Evolutionary conservation across 2,797 vertebrate genomes (phyloP), one percentile per base, ranked within the genome.

Genomic region (Oophaga sylvatica): DNA sequence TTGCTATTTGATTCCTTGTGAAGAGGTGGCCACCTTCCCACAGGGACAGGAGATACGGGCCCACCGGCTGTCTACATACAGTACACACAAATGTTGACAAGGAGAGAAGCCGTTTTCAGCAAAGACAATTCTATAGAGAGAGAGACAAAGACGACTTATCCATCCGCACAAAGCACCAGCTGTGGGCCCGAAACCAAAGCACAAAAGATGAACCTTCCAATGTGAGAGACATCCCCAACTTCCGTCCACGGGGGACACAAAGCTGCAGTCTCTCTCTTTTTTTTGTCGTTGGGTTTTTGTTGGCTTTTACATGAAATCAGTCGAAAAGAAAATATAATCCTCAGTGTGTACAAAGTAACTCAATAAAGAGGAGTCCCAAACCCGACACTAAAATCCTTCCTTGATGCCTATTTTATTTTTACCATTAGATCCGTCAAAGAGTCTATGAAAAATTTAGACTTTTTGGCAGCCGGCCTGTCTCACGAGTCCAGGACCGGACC

Each of bases 161-260:
- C 81, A 63, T 56, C 12, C 17, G 12, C 60, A 83, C 81, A 87
- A 87, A 68, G 63, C 48, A 79, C 20, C 86, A 87, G 81, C 86
- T 87, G 81, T 31, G 81, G 73, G 16, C 86, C 83, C 22, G 19
- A 78, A 57, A 70, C 35, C 65, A 59, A 45, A 62, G 29, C 19
- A 68, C 79, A 78, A 77, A 35, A 80, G 87, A 84, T 57, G 53
- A 79, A 60, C 56, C 81, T 62, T 84, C 77, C 81, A n/a, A 22
- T 59, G n/a, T 10, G 15, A 87, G 79, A 73, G 11, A 35, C 59
- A 71, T 63, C 73, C 31, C 29, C 48, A 79, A 68, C 87, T 59
- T 56, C 65, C 60, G 57, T 76, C 75, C 48, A 77, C n/a, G 11
- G 75, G 73, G 62, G 62, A 83, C 29, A 77, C 65, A 84, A 63